Evolutionary conservation across 2,888 invertebrate species (phyloP), one percentile per base, ranked within the genome.

Genomic region (Lissocephala sabroskyi): DNA sequence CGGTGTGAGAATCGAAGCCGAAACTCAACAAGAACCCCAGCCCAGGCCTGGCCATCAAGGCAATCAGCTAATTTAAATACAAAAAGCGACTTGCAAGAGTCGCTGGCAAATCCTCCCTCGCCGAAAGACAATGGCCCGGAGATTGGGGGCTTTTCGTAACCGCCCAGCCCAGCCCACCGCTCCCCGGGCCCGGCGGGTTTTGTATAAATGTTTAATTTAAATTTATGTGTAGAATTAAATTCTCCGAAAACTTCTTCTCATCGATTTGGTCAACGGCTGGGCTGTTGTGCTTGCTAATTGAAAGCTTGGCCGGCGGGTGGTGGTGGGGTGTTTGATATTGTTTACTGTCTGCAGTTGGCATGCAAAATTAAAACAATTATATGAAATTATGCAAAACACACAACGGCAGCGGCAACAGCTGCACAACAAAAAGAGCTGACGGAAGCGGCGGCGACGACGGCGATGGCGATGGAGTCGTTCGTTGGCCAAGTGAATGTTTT

Each of bases 61-160:
- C 62, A 62, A 65, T 50, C 70, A 55, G 56, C 73, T 65, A 57
- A 71, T 71, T 71, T 71, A 62, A 71, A 71, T 71, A 71, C 76
- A 65, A 65, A 59, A 52, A 44, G 33, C 53, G 51, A 56, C 62
- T 62, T 65, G 56, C 46, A 53, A 49, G 48, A n/a, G n/a, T n/a
- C n/a, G n/a, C n/a, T n/a, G n/a, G n/a, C n/a, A n/a, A n/a, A n/a
- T n/a, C n/a, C n/a, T n/a, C n/a, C n/a, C n/a, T n/a, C n/a, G n/a
- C n/a, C n/a, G n/a, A n/a, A n/a, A n/a, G n/a, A n/a, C n/a, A n/a
- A n/a, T n/a, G n/a, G n/a, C n/a, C n/a, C n/a, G n/a, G n/a, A n/a
- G n/a, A n/a, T n/a, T n/a, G n/a, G n/a, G n/a, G n/a, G n/a, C n/a
- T n/a, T n/a, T n/a, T n/a, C n/a, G n/a, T n/a, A n/a, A n/a, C n/a